These are phyloP conservation scores for Loriculus beryllinus DNA, from an alignment of 2,797 vertebrate genomes.

Conservation along the genomic window DNA sequence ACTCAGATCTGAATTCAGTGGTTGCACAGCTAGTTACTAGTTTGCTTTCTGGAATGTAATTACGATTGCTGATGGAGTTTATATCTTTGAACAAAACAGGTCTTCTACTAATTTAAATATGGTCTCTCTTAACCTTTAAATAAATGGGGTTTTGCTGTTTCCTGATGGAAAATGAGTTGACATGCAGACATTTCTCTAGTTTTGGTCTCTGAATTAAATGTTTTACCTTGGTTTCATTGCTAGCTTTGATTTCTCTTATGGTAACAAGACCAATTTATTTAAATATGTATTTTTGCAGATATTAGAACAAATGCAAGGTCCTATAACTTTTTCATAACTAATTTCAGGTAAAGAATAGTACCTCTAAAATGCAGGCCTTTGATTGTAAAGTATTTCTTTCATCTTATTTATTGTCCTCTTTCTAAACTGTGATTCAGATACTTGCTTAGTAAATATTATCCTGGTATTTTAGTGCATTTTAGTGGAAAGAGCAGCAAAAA, in stretches of 20 bases:
- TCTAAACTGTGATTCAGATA: neutral
- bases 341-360: neutral
- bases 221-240: neutral
- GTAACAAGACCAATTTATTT: neutral
- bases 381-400: neutral
- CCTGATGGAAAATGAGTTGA: neutral
- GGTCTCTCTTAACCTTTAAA: neutral
- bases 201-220: neutral
- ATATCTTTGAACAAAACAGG: neutral
- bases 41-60: neutral
- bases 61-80: neutral
- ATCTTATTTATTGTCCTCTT: neutral
- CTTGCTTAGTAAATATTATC: neutral
- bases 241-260: neutral
- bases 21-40: neutral
- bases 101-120: neutral
- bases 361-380: neutral
- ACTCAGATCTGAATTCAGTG: neutral
- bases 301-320: neutral
- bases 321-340: neutral
- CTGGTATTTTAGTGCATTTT: conserved; percentile 6
- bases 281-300: neutral
- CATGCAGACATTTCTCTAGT: neutral
- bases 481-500: neutral
- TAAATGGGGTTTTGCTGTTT: neutral